Percentiles rank a stretch among this genome's conserved stretches.
These are phyloP conservation scores for Passer domesticus DNA, from an alignment of 2,113 vertebrate species.

Conservation along the genomic window DNA sequence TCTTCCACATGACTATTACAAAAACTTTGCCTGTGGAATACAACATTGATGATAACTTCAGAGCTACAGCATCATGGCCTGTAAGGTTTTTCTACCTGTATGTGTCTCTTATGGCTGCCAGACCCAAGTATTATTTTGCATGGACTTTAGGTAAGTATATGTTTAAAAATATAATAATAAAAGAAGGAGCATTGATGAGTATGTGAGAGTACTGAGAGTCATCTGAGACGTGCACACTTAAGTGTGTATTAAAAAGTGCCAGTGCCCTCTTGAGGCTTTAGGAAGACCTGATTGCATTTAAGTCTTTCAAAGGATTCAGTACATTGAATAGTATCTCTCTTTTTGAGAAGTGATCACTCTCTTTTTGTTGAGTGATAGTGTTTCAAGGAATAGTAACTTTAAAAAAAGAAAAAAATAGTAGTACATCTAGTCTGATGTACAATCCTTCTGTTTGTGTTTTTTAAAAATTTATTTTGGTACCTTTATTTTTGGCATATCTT, in stretches of 20 bases:
- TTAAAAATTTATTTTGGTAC: background rate
- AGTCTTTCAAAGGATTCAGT: background rate
- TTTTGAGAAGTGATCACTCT: background rate
- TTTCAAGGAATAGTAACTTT: background rate
- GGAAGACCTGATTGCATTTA: background rate
- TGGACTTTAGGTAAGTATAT: conserved; percentile 93
- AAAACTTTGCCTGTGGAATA: conserved; percentile 85
- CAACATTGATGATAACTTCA: conserved; percentile 84
- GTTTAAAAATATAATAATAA: background rate
- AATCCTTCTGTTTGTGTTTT: background rate
- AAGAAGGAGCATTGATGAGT: background rate
- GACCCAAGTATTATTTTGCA: conserved; percentile 98
- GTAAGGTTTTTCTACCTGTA: conserved; percentile 89
- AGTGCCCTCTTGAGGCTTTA: conserved; percentile 65
- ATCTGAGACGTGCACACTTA: background rate
- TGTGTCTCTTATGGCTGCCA: conserved; percentile 89
- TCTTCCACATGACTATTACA: conserved; percentile 87
- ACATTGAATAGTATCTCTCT: background rate
- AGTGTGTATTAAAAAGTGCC: background rate
- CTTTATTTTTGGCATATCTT: background rate
- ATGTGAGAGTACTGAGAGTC: background rate
- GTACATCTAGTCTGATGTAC: background rate
- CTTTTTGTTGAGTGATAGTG: background rate
- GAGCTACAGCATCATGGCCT: conserved; percentile 83
- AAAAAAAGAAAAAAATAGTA: background rate